Evolutionary conservation across 2,888 invertebrate species (phyloP).

Genomic region (Terebella lapidaria): DNA sequence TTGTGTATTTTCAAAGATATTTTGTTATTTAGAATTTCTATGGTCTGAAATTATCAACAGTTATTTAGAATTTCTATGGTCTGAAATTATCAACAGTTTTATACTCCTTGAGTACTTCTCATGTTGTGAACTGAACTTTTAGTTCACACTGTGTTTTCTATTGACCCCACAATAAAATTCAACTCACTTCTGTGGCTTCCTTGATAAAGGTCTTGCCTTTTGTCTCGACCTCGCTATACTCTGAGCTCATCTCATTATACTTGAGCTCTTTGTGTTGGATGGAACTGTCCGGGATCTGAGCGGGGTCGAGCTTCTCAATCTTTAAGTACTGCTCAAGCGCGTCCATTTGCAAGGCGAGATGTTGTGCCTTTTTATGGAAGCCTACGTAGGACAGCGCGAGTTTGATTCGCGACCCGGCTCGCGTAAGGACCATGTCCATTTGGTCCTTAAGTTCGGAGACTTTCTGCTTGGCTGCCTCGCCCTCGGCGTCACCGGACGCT

Average conservation of each 20-base stretch:
- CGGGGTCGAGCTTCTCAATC: slow-evolving; percentile 55
- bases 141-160: too few species aligned
- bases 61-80: too few species aligned
- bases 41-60: too few species aligned
- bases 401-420: slow-evolving; percentile 59
- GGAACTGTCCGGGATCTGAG: slow-evolving; percentile 55
- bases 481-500: slow-evolving; percentile 21
- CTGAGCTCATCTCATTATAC: slow-evolving; percentile 64
- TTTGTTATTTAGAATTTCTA: too few species aligned
- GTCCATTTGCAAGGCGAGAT: slow-evolving; percentile 64
- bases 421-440: slow-evolving; percentile 48
- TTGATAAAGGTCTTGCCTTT: slow-evolving; percentile 60
- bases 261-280: slow-evolving; percentile 59
- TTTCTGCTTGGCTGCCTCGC: slow-evolving; percentile 41
- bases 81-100: too few species aligned
- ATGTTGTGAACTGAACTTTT: too few species aligned
- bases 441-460: slow-evolving; percentile 45
- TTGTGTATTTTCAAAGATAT: too few species aligned
- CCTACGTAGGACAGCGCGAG: slow-evolving; percentile 66
- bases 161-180: too few species aligned
- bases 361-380: slow-evolving; percentile 68
- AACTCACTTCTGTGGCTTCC: slow-evolving; percentile 23
- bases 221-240: slow-evolving; percentile 65
- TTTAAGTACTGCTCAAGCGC: slow-evolving; percentile 62
- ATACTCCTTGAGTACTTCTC: too few species aligned